Base-by-base conservation (phyloP, 2,797 vertebrate genomes). In the Champsocephalus gunnari region DNA sequence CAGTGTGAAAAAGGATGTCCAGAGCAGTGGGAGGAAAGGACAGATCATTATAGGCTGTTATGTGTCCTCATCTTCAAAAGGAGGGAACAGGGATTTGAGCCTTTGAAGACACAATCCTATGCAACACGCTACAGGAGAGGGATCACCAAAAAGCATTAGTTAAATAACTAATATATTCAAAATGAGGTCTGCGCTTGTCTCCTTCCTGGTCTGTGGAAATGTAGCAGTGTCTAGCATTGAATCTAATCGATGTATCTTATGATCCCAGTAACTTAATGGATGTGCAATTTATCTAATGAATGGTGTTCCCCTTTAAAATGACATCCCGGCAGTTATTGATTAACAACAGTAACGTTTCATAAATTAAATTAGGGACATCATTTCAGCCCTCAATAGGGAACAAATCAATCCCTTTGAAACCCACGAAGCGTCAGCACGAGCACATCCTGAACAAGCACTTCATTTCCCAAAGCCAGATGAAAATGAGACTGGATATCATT, bases 21-120 rank as follows among this genome's bases (percentile, higher is more conserved):
- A 58, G 38, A 58, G 11, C 56, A 43, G 56, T 43, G n/a, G 38
- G 38, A 58, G 43, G n/a, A 59, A 58, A 43, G 38, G 34, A n/a
- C 38, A 58, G 56, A 38, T 38, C 2, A 21, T 53, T 24, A 12
- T 24, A 53, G 12, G 51, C 7, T 21, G 51, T 24, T 19, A 51
- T 51, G 34, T 38, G 34, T 38, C 34, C 7, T 38, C 34, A 9
- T 38, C 34, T 38, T 38, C 34, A 38, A 38, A 38, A 38, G 4
- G 34, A 28, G 28, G 28, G 28, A 28, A 38, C 34, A 38, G 34
- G 34, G 34, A 38, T 38, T 38, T 38, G 6, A 38, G 34, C 34
- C 34, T 8, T 38, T 38, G 34, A 6, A 38, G 34, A 38, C 34
- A 38, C 34, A 38, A 38, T 7, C 34, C 6, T 38, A 38, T 9